Conservation (phyloP, 2,888 invertebrate genomes). For the Lydus trimaculatus region DNA sequence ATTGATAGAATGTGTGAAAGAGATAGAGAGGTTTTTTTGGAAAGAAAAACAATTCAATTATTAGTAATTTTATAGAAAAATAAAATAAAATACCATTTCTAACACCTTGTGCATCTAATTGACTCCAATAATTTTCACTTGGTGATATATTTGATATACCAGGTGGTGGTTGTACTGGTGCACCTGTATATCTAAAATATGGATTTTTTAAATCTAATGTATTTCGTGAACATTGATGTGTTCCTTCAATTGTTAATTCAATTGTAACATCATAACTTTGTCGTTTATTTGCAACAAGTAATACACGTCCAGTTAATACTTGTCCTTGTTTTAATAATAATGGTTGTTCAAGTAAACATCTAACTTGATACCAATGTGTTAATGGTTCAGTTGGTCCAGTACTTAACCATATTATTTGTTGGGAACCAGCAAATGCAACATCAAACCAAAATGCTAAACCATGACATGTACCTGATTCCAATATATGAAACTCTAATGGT, state of each 20-base stretch:
- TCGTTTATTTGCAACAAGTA: conserved; percentile 91
- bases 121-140: conserved; percentile 91
- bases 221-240: conserved; percentile 84
- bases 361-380: conserved; percentile 99
- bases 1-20: no score
- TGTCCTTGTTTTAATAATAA: conserved; percentile 96
- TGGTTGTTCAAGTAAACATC: conserved; percentile 93
- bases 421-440: conserved; percentile 92
- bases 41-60: background rate
- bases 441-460: conserved; percentile 99
- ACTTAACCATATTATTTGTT: conserved; percentile 93
- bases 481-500: conserved; percentile 90
- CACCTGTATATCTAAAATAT: conserved; percentile 96
- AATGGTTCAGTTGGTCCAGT: conserved; percentile 97
- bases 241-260: conserved; percentile 89
- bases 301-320: conserved; percentile 83
- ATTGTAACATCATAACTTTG: conserved; percentile 99
- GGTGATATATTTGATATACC: conserved; percentile 83
- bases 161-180: conserved; percentile 91
- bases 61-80: background rate
- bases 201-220: conserved; percentile 98
- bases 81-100: conserved; percentile 54
- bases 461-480: conserved; percentile 94
- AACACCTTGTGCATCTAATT: conserved; percentile 78
- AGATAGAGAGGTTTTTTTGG: no score